Evolutionary conservation across 2,888 invertebrate genomes (phyloP).

Genomic region (Glyphotaelius pellucidus): DNA sequence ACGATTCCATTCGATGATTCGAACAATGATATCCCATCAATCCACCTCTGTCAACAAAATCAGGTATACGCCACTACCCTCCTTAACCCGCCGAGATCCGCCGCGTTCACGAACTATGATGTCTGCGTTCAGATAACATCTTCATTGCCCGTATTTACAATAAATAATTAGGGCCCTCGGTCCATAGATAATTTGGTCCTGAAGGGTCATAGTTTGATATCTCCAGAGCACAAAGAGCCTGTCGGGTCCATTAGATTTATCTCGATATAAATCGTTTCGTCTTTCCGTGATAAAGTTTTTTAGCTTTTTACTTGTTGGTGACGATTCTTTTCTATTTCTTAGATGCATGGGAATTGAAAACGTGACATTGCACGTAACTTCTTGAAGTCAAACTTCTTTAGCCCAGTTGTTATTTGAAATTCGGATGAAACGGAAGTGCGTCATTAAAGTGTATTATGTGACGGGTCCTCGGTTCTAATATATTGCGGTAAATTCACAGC

Average conservation of each 20-base stretch:
- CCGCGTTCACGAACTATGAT: constrained; percentile 54
- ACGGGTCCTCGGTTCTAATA: too few relatives aligned
- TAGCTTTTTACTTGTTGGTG: neutral
- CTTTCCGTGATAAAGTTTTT: neutral
- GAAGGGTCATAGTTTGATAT: neutral
- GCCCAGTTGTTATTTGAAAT: too few relatives aligned
- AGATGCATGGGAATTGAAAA: neutral
- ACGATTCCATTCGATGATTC: constrained; percentile 4
- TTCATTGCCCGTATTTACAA: constrained; percentile 61
- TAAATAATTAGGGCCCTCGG: constrained; percentile 62
- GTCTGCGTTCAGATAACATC: constrained; percentile 59
- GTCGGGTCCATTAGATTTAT: neutral
- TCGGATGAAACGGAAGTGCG: too few relatives aligned
- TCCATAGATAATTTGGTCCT: neutral
- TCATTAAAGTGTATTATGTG: too few relatives aligned
- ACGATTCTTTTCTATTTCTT: neutral
- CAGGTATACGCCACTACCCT: neutral
- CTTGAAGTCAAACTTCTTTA: too few relatives aligned
- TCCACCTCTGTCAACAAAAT: constrained; percentile 10
- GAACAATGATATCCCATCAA: neutral
- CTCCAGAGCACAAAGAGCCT: neutral
- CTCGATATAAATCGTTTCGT: neutral
- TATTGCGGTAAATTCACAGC: too few relatives aligned
- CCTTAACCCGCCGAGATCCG: constrained; percentile 36
- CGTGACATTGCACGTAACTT: too few relatives aligned